A percentile compares a stretch with the other conserved stretches of the same genome.
Conservation (phyloP, 2,797 vertebrate species). For the Luscinia luscinia region DNA sequence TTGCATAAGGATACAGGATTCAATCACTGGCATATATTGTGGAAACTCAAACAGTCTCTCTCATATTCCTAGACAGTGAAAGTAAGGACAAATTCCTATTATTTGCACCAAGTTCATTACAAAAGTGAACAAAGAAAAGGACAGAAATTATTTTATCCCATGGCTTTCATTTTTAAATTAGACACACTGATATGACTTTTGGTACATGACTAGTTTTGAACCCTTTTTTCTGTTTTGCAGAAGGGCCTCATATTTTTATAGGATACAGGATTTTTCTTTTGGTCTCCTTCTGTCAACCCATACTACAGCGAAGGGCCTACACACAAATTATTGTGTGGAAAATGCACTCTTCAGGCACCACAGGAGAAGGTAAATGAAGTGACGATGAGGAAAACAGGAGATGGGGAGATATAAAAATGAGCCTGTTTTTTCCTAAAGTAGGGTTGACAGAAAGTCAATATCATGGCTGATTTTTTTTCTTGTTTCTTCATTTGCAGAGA, state of each 20-base stretch:
- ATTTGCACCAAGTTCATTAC: not conserved
- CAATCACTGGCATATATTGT: not conserved
- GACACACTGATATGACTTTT: not conserved
- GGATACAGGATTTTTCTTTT: not conserved
- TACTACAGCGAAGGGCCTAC: not conserved
- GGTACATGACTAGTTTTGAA: not conserved
- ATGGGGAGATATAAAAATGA: not conserved
- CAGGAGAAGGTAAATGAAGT: not conserved
- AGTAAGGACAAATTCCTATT: not conserved
- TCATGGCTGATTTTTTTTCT: not conserved
- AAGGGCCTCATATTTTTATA: not conserved
- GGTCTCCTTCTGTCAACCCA: not conserved
- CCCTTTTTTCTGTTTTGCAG: not conserved
- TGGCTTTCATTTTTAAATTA: not conserved
- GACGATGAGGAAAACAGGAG: not conserved
- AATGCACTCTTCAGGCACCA: not conserved
- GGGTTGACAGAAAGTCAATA: not conserved
- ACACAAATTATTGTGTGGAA: not conserved
- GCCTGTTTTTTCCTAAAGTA: not conserved
- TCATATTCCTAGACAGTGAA: not conserved
- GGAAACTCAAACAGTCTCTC: not conserved
- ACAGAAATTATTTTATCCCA: not conserved
- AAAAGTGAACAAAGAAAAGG: not conserved
- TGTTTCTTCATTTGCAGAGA: not conserved
- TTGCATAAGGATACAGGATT: not conserved